Evolutionary conservation across 2,113 vertebrate species (phyloP), one percentile per base, ranked within the genome.

Genomic region (Narcine bancroftii): DNA sequence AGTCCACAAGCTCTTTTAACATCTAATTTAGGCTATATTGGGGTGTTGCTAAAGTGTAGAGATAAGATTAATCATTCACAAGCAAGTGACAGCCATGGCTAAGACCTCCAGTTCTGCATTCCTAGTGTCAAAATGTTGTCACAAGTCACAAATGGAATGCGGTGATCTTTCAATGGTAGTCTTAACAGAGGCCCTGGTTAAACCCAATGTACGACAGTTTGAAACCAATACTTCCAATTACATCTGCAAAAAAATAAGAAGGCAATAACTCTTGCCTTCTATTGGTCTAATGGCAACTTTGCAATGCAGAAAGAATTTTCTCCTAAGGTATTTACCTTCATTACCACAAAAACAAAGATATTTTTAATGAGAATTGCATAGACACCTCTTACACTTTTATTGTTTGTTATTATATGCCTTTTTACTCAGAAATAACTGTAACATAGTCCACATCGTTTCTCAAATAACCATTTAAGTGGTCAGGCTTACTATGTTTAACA

Each of bases 31-130:
- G 96, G 95, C 93, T 93, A 92, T 95, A 93, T 94, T 94, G 93
- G 93, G 94, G 93, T 69, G 93, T 95, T 95, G 93, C 94, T 96
- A 95, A 95, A 96, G 95, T 94, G 93, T 92, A 94, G 93, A 95
- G 95, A 96, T 97, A 96, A 95, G 93, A 94, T 95, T 95, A 95
- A 95, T 96, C 95, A 96, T 95, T 95, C 94, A 95, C 93, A 93
- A 94, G 94, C 95, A 95, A 96, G 94, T 95, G 94, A 92, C 93
- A 92, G 92, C 93, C 93, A 93, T 92, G 79, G 92, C 92, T 92
- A 93, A 95, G 94, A 94, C 93, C 92, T 93, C 93, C 93, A 95
- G 95, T 93, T 95, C 96, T 93, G 93, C 92, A 95, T 96, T 96
- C 95, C 93, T 95, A 93, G 94, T 95, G 94, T 95, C 94, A 95